These are phyloP conservation scores for Boloria euphrosyne DNA, from an alignment of 2,888 invertebrate species.

Conservation along the genomic window DNA sequence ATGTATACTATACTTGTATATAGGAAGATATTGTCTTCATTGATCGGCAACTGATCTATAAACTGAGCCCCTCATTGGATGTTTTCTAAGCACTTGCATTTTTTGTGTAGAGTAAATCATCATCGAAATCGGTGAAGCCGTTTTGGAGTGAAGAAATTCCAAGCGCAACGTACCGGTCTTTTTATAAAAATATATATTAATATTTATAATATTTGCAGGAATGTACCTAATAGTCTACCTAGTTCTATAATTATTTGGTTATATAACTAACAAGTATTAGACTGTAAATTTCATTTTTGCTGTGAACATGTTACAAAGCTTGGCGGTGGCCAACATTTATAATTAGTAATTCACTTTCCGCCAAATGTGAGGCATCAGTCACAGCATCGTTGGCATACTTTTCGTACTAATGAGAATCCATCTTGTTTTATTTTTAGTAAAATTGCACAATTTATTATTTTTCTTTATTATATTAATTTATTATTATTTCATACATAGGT, in stretches of 20 bases:
- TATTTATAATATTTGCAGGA: too few species aligned
- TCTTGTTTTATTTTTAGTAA: constrained; percentile 22
- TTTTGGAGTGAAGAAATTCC: too few species aligned
- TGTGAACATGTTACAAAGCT: constrained; percentile 25
- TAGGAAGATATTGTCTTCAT: too few species aligned
- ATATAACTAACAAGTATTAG: not conserved
- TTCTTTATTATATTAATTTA: not conserved
- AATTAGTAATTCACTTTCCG: constrained; percentile 38
- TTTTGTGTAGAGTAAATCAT: too few species aligned
- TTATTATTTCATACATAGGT: not conserved
- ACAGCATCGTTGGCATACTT: constrained; percentile 25
- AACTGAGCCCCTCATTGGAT: too few species aligned
- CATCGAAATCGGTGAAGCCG: too few species aligned
- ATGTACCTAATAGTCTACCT: too few species aligned
- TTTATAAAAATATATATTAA: not conserved
- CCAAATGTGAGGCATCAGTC: constrained; percentile 32
- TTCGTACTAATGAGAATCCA: constrained; percentile 21
- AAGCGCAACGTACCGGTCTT: too few species aligned
- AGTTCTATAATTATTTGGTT: not conserved
- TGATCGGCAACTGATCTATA: too few species aligned
- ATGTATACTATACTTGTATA: too few species aligned
- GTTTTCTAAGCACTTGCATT: too few species aligned
- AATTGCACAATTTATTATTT: constrained; percentile 7
- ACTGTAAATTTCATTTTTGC: constrained; percentile 16
- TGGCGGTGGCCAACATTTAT: constrained; percentile 43